Evolutionary conservation across 2,888 invertebrate species (phyloP).

Genomic region (Pristionchus maxplancki): DNA sequence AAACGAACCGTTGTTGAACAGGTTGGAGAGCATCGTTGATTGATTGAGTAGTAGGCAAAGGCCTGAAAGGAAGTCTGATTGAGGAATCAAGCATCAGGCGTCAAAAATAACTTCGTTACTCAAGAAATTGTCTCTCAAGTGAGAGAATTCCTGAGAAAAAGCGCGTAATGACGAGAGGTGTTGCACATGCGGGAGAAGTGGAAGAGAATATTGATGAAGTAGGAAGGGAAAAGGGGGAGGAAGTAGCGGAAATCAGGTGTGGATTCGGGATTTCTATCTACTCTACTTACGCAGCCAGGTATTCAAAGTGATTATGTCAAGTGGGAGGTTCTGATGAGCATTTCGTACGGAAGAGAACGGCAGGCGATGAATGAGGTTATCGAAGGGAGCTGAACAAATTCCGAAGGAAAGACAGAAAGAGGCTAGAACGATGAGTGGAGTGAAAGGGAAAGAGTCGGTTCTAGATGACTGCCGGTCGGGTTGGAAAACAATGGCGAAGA

Average conservation of each 20-base stretch:
- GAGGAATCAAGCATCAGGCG: background rate
- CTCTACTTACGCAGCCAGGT: no score
- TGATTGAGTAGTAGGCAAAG: background rate
- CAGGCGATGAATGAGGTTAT: no score
- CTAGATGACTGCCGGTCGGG: background rate
- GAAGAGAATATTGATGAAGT: conserved; percentile 28
- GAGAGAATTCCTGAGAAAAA: background rate
- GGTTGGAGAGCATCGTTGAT: background rate
- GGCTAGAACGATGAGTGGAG: background rate
- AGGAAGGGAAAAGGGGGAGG: background rate
- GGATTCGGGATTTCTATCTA: background rate
- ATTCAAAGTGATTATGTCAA: no score
- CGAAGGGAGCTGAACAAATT: background rate
- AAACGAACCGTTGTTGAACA: conserved; percentile 27
- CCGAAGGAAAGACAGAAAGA: background rate
- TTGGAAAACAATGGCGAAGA: background rate
- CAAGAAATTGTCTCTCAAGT: background rate
- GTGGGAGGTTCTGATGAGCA: no score
- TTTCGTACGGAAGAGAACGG: no score
- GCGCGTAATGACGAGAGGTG: background rate
- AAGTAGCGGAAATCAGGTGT: background rate
- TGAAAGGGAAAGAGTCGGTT: background rate
- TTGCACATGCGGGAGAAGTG: background rate
- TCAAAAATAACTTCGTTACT: conserved; percentile 1
- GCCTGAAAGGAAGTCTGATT: background rate